A percentile compares a stretch with the other conserved stretches of the same genome.
Conservation (phyloP, 2,113 vertebrate species). For the Brevimyrus niger region DNA sequence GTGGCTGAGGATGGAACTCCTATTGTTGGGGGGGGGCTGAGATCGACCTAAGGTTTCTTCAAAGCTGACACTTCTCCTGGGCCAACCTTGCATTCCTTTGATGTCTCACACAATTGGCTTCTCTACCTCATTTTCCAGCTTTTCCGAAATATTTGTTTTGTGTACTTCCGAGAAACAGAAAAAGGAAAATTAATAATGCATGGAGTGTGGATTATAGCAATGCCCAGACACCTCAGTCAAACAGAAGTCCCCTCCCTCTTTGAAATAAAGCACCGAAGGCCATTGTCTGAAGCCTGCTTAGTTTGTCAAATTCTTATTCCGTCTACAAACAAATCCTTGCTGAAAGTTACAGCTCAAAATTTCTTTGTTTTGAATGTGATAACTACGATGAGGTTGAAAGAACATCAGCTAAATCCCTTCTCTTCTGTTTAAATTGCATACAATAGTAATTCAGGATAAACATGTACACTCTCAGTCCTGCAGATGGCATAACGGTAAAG, state of each 20-base stretch:
- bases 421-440: not conserved
- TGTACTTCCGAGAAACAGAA: not conserved
- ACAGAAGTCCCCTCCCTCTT: not conserved
- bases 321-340: not conserved
- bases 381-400: not conserved
- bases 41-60: constrained; percentile 13
- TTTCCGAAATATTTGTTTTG: constrained; percentile 7
- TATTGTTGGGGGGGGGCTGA: constrained; percentile 6
- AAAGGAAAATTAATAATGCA: constrained; percentile 23
- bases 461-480: not conserved
- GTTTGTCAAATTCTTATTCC: not conserved
- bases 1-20: constrained; percentile 7
- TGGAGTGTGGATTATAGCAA: not conserved
- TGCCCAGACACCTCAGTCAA: not conserved
- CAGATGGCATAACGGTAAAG: not conserved
- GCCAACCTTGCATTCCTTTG: constrained; percentile 12
- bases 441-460: not conserved
- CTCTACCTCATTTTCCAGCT: constrained; percentile 5
- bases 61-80: not conserved
- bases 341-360: not conserved
- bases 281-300: not conserved
- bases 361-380: not conserved
- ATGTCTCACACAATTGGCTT: constrained; percentile 7
- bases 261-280: not conserved
- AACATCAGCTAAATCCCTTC: not conserved